Conservation (phyloP, 1,140 invertebrate species). For the Potamilus streckersoni region DNA sequence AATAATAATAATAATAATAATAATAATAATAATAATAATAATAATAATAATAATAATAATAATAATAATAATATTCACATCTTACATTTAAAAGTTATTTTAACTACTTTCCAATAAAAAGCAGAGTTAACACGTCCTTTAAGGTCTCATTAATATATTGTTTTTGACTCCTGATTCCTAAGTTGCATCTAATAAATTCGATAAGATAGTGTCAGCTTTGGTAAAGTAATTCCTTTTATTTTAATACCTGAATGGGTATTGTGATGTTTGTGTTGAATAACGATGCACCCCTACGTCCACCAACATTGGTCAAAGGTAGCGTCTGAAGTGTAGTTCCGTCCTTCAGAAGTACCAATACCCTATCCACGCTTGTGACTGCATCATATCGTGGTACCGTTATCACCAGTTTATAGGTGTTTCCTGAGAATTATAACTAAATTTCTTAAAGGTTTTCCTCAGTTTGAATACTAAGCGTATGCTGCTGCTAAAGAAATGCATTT, state of each 20-base stretch:
- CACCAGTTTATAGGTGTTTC: conserved; percentile 5
- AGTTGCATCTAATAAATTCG: too few relatives aligned
- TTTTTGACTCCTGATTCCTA: too few relatives aligned
- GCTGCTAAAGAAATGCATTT: background rate
- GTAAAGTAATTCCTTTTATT: background rate
- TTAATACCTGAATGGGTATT: conserved; percentile 12
- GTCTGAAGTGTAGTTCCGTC: background rate
- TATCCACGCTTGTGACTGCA: conserved; percentile 6
- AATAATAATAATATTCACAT: too few relatives aligned
- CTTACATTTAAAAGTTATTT: too few relatives aligned
- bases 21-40: too few relatives aligned
- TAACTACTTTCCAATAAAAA: too few relatives aligned
- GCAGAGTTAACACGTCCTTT: too few relatives aligned
- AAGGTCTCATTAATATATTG: too few relatives aligned
- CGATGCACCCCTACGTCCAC: conserved; percentile 23
- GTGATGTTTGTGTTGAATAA: conserved; percentile 22
- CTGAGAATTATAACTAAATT: background rate
- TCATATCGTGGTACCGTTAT: conserved; percentile 21
- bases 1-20: too few relatives aligned
- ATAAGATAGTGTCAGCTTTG: too few relatives aligned
- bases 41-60: too few relatives aligned
- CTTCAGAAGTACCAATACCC: conserved; percentile 6
- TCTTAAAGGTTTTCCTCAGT: background rate
- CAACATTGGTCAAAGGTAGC: conserved; percentile 14
- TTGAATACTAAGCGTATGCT: background rate